A percentile compares a stretch with the other conserved stretches of the same genome.
Evolutionary conservation across 1,140 invertebrate genomes (phyloP).

Genomic region (Heliconius nattereri): DNA sequence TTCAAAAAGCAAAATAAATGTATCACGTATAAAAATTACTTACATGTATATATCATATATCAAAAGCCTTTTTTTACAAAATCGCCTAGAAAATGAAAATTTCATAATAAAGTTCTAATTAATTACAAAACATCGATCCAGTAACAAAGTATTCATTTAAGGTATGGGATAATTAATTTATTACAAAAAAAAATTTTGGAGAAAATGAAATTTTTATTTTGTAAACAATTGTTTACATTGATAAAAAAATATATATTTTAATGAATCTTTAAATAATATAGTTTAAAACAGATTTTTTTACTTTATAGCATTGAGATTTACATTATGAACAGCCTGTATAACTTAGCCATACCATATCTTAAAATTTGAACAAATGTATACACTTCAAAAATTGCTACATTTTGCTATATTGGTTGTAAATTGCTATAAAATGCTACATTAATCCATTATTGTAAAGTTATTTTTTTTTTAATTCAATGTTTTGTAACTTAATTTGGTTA

Average conservation of each 20-base stretch:
- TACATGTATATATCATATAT: not conserved
- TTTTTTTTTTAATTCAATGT: not conserved
- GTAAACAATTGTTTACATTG: no score
- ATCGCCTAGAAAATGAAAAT: not conserved
- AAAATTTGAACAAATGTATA: not conserved
- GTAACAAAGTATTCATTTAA: not conserved
- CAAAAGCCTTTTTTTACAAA: not conserved
- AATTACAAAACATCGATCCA: not conserved
- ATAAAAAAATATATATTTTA: no score
- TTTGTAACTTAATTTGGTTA: not conserved
- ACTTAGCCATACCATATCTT: not conserved
- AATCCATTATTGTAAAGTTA: conserved; percentile 12
- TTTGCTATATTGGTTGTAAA: conserved; percentile 7
- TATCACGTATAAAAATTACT: not conserved
- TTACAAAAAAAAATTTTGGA: no score
- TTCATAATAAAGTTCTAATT: not conserved
- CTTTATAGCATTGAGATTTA: not conserved
- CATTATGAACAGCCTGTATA: not conserved
- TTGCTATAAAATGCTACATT: not conserved
- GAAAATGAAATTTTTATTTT: no score
- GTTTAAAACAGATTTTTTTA: not conserved
- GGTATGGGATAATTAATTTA: not conserved
- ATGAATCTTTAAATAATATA: not conserved
- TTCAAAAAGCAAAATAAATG: not conserved
- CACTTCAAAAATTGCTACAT: not conserved